Evolutionary conservation across 2,113 vertebrate species (phyloP).

Genomic region (Gobius niger): DNA sequence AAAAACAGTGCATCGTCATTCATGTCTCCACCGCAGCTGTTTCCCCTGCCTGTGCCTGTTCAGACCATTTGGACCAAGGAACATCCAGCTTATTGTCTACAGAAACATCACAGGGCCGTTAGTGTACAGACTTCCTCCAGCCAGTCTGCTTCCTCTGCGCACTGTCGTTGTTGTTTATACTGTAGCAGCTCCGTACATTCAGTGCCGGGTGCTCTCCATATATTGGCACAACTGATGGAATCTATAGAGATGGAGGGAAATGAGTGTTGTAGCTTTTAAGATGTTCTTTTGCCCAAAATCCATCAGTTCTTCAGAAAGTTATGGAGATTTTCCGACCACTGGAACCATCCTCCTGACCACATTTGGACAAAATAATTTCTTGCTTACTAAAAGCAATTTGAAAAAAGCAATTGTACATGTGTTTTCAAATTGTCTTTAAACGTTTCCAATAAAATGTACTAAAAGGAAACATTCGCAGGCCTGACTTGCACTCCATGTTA

Average conservation of each 20-base stretch:
- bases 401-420: no score
- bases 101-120: slow-evolving; percentile 27
- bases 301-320: not conserved
- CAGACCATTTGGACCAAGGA: slow-evolving; percentile 9
- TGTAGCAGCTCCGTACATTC: no score
- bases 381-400: no score
- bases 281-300: no score
- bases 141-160: slow-evolving; percentile 31
- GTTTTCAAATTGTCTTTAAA: no score
- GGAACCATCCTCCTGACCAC: not conserved
- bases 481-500: not conserved
- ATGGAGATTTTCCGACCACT: not conserved
- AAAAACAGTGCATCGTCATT: no score
- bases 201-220: no score
- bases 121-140: slow-evolving; percentile 39
- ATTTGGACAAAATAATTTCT: no score
- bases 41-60: slow-evolving; percentile 16
- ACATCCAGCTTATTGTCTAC: slow-evolving; percentile 27
- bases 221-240: no score
- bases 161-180: no score
- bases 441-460: not conserved
- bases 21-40: slow-evolving; percentile 3
- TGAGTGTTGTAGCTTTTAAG: no score
- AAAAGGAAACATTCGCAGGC: not conserved
- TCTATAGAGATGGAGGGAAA: no score